Percentiles rank a stretch among this genome's conserved stretches.
Evolutionary conservation across 2,113 vertebrate species (phyloP).

Genomic region (Dipodomys ordii): DNA sequence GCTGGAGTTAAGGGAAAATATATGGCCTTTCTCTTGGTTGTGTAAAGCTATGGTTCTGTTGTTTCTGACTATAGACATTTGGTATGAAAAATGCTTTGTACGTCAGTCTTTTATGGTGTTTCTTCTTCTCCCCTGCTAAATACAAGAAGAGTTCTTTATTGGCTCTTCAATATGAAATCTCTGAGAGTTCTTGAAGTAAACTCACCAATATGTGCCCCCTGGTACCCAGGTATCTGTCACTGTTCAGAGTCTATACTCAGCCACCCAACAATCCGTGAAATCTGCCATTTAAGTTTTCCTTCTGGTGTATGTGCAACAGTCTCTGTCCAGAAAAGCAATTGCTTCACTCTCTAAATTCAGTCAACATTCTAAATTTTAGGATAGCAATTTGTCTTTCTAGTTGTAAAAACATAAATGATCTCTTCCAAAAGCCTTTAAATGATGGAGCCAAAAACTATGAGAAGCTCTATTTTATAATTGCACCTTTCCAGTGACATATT

Average conservation of each 20-base stretch:
- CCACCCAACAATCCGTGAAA: not conserved
- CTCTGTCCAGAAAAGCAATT: conserved; percentile 6
- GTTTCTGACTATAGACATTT: not conserved
- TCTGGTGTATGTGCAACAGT: not conserved
- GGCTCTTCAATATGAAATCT: not conserved
- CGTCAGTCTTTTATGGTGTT: not conserved
- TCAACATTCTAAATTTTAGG: not conserved
- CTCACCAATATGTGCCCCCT: not conserved
- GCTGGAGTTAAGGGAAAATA: not conserved
- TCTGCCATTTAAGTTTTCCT: not conserved
- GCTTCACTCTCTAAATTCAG: not conserved
- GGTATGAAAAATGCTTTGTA: not conserved
- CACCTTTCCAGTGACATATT: not conserved
- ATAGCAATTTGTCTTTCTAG: not conserved
- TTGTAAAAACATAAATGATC: not conserved
- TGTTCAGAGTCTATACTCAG: not conserved
- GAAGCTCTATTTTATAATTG: not conserved
- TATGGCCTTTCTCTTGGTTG: not conserved
- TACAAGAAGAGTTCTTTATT: not conserved
- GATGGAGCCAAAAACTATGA: not conserved
- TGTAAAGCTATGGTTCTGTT: not conserved
- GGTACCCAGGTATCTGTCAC: not conserved
- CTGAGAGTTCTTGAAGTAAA: not conserved
- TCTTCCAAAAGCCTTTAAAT: not conserved
- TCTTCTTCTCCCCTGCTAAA: not conserved